Evolutionary conservation across 2,888 invertebrate genomes (phyloP).

Genomic region (Aspidiotus destructor): DNA sequence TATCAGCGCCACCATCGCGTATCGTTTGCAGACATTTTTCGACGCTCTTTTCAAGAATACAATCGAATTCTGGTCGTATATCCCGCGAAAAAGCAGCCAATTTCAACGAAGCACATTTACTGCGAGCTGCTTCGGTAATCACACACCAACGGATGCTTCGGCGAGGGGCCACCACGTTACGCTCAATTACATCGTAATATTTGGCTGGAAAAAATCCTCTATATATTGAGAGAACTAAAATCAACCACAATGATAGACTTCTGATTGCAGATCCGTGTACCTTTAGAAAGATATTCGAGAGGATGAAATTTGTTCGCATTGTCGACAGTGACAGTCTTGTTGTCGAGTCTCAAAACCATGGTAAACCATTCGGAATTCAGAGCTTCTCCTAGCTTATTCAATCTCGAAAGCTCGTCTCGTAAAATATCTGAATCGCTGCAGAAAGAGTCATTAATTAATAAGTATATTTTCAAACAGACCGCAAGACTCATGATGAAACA

Average conservation of each 20-base stretch:
- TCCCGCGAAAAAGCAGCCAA: constrained; percentile 66
- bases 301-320: constrained; percentile 53
- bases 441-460: background rate
- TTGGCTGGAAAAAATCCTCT: constrained; percentile 39
- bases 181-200: constrained; percentile 42
- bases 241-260: background rate
- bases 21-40: constrained; percentile 59
- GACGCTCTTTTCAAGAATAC: constrained; percentile 54
- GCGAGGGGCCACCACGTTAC: constrained; percentile 40
- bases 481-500: background rate
- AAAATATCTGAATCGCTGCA: constrained; percentile 6
- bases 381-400: constrained; percentile 38
- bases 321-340: constrained; percentile 55
- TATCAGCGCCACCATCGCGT: constrained; percentile 58
- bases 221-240: background rate
- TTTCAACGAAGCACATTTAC: constrained; percentile 64
- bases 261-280: background rate
- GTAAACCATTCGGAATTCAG: constrained; percentile 38
- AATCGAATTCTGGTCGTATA: constrained; percentile 69
- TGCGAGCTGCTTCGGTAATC: constrained; percentile 53
- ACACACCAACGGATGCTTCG: constrained; percentile 52
- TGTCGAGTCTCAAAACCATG: constrained; percentile 45
- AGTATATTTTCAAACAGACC: background rate
- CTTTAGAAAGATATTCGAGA: constrained; percentile 50
- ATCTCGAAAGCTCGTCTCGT: constrained; percentile 36